These are phyloP conservation scores for Dascyllus trimaculatus DNA, from an alignment of 2,113 vertebrate genomes.

Conservation along the genomic window DNA sequence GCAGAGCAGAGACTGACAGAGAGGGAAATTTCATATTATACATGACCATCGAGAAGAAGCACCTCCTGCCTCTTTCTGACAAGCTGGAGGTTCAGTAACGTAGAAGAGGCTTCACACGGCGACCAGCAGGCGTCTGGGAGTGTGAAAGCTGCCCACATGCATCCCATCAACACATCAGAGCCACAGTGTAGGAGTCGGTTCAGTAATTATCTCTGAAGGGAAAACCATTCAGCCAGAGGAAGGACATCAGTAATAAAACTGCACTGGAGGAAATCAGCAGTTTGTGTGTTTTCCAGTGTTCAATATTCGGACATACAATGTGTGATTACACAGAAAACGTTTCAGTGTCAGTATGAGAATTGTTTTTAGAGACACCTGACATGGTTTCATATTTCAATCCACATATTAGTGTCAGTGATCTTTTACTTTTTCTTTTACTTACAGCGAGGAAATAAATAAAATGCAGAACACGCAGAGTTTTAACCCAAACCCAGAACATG, in stretches of 20 bases:
- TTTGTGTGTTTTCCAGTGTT: background rate
- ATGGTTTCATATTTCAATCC: too few species aligned
- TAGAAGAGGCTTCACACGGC: background rate
- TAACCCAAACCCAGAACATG: too few species aligned
- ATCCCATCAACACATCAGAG: background rate
- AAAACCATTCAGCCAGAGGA: conserved; percentile 8
- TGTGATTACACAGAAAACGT: background rate
- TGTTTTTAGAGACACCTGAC: background rate
- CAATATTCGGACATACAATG: background rate
- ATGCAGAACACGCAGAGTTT: too few species aligned
- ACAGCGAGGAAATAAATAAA: too few species aligned
- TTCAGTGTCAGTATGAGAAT: accelerated
- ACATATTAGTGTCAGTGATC: too few species aligned
- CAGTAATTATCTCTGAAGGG: conserved; percentile 20
- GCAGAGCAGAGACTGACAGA: background rate
- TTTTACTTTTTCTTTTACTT: too few species aligned
- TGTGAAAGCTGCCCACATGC: conserved; percentile 13
- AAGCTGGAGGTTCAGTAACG: background rate
- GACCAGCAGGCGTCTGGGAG: background rate
- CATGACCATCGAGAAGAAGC: background rate
- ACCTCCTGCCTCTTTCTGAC: background rate
- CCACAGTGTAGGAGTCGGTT: background rate
- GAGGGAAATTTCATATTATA: background rate
- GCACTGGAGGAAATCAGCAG: background rate
- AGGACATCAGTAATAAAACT: background rate